Base-by-base conservation (phyloP, 2,113 vertebrate species). In the Protobothrops flavoviridis region DNA sequence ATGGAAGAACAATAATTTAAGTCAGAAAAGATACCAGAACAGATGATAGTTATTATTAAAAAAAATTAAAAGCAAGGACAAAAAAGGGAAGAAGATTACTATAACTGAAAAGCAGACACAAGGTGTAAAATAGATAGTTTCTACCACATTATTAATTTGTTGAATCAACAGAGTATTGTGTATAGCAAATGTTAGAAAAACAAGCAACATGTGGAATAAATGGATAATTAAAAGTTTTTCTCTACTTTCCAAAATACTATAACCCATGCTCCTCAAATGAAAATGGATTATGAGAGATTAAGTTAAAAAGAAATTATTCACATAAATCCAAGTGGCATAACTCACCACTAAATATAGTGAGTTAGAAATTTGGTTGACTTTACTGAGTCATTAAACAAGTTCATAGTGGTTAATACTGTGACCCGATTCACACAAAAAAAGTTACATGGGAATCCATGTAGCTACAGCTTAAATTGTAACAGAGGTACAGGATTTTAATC, bases 1-100 rank as follows among this genome's bases (percentile, higher is more conserved):
- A 24, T 6, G 29, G 7, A 88, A 33, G 55, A 3, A 8, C 29
- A 90, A 59, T 1, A 90, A n/a, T 7, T 33, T 23, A 1, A 91
- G 1, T 15, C 0, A 26, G 94, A 23, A 56, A 81, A 55, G 33
- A 17, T 0, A 0, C 9, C 87, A 89, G 0, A 0, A 0, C 95
- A 39, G 7, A 23, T 88, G 13, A n/a, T 13, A n/a, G 12, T n/a
- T 53, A 88, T 52, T n/a, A 26, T 4, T 52, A 1, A 87, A 87
- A 52, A 87, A 43, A 52, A 29, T 26, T 52, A 87, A 48, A 29
- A 48, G 23, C 39, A 50, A 12, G n/a, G 10, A 13, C 43, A 39
- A 50, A n/a, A 64, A 87, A 93, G 39, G 20, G 69, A 90, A 81
- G 74, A 2, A 87, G 10, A 85, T 26, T 0, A 1, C 15, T 87